A percentile compares a stretch with the other conserved stretches of the same genome.
Evolutionary conservation across 2,888 invertebrate species (phyloP).

Genomic region (Aphrophora alni): DNA sequence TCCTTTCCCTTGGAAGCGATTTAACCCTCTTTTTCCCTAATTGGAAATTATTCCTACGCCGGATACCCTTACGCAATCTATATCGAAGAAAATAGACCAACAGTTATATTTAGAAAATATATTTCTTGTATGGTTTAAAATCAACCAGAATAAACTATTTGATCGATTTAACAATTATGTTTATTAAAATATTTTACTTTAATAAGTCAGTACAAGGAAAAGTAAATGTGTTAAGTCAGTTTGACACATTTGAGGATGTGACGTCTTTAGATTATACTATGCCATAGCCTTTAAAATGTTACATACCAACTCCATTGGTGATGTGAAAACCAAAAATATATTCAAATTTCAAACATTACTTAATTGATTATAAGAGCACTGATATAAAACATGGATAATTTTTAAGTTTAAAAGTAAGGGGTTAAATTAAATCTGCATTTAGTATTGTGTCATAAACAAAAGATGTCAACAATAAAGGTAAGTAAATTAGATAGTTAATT

Average conservation of each 20-base stretch:
- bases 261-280: constrained; percentile 45
- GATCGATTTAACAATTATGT: neutral
- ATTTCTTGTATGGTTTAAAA: neutral
- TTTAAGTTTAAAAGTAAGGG: too few species aligned
- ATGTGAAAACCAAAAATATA: too few species aligned
- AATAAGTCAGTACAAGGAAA: neutral
- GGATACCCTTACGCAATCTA: constrained; percentile 32
- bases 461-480: too few species aligned
- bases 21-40: constrained; percentile 50
- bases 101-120: neutral
- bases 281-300: constrained; percentile 29
- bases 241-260: constrained; percentile 40
- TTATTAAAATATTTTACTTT: neutral
- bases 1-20: constrained; percentile 48
- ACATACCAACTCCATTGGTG: too few species aligned
- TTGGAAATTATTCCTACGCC: constrained; percentile 45
- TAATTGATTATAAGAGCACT: too few species aligned
- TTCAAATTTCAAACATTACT: neutral
- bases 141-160: neutral
- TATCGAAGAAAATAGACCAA: constrained; percentile 34
- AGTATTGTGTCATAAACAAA: too few species aligned
- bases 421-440: too few species aligned
- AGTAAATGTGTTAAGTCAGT: neutral
- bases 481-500: too few species aligned
- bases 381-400: too few species aligned